Conservation (phyloP, 2,888 invertebrate genomes). For the Xiphydria camelus region DNA sequence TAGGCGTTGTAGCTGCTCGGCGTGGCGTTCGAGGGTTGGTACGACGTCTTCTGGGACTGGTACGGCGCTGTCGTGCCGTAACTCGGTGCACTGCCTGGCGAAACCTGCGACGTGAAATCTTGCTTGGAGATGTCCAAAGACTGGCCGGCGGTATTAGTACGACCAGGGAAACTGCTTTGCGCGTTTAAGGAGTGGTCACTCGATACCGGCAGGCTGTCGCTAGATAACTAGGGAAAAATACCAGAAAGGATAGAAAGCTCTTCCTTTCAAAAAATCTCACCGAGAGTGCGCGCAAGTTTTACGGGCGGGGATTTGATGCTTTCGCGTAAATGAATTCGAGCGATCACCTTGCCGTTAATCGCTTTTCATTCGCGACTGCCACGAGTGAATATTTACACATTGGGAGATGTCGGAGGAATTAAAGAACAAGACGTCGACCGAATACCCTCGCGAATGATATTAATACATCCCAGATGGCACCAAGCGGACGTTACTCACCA, state of each 20-base stretch:
- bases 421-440: too few relatives aligned
- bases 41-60: constrained; percentile 54
- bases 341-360: too few relatives aligned
- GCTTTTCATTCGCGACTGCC: too few relatives aligned
- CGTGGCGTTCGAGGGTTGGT: constrained; percentile 55
- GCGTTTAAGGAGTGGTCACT: constrained; percentile 54
- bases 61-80: constrained; percentile 33
- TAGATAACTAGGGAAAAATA: constrained; percentile 34
- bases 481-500: constrained; percentile 43
- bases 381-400: too few relatives aligned
- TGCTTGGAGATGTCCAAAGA: constrained; percentile 44
- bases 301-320: too few relatives aligned
- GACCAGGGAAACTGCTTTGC: constrained; percentile 44
- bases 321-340: too few relatives aligned
- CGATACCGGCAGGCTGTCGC: constrained; percentile 52
- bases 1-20: constrained; percentile 55
- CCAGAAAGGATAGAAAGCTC: too few relatives aligned
- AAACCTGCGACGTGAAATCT: constrained; percentile 47
- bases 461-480: too few relatives aligned
- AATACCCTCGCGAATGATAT: too few relatives aligned
- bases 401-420: too few relatives aligned
- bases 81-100: constrained; percentile 43
- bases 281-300: too few relatives aligned
- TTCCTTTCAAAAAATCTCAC: too few relatives aligned
- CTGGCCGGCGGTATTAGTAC: constrained; percentile 34